Evolutionary conservation across 2,888 invertebrate species (phyloP), one percentile per base, ranked within the genome.

Genomic region (Watsonalla binaria): DNA sequence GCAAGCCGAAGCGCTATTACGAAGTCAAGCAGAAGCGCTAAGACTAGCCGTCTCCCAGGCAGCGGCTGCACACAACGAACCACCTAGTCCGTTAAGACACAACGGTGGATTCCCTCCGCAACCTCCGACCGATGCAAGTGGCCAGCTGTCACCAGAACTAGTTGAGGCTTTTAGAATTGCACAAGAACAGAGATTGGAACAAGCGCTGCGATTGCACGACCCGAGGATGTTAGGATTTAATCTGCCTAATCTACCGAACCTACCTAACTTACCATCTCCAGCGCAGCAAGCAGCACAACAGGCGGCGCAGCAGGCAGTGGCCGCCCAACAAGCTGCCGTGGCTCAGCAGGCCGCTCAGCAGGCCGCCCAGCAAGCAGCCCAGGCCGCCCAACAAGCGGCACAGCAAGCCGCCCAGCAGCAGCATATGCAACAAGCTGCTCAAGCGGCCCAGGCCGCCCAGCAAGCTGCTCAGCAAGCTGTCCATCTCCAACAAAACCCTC

Each of bases 1-100:
- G 73, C 94, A 95, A 70, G 95, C 96, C 0, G 96, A 96, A 80
- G 95, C 95, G 0, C 89, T 97, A 52, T 87, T 97, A 24, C 92
- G 97, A 74, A 95, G 96, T 66, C 97, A 97, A 74, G 96, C 96
- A 0, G 97, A 97, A 80, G 96, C 96, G 0, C 90, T 97, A 45
- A 92, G 97, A 70, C 82, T 97, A 56, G 97, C 96, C 42, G 96
- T 96, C 62, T 93, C 93, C 7, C 95, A 95, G 73, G 94, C 94
- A 0, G 92, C 92, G 0, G 92, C 92, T 0, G 92, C 92, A 0
- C 92, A 90, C 51, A 82, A 77, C 54, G 90, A 86, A 54, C 74
- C 82, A 0, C 71, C 81, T 11, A 88, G 87, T 67, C 90, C 90
- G 9, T 63, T 90, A 52, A 78, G 90, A 73, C 90, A 91, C 74